Conservation (phyloP, 2,797 vertebrate genomes). For the Lutra lutra region DNA sequence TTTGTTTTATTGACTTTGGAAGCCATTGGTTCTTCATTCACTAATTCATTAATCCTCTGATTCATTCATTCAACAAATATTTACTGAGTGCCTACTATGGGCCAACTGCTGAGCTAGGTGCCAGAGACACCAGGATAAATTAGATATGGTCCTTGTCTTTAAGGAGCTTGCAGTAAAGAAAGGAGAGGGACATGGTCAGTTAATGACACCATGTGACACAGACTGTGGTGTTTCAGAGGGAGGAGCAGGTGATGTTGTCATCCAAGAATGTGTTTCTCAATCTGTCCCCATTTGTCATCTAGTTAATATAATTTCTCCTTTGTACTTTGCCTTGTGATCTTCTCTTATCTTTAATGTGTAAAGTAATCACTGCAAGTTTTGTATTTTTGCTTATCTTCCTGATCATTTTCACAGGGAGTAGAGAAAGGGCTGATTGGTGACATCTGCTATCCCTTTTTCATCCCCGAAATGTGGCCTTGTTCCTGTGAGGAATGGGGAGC, state of each 20-base stretch:
- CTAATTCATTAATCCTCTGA: slow-evolving; percentile 20
- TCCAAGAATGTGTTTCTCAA: slow-evolving; percentile 34
- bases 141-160: not conserved
- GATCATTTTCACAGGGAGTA: not conserved
- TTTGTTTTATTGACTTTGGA: not conserved
- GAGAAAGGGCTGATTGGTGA: not conserved
- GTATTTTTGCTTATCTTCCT: not conserved
- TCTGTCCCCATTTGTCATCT: not conserved
- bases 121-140: not conserved
- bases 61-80: slow-evolving; percentile 26
- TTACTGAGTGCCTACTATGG: not conserved
- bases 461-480: not conserved
- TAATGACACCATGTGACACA: not conserved
- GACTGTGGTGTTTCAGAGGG: not conserved
- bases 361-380: not conserved
- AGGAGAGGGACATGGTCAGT: not conserved
- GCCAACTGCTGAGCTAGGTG: not conserved
- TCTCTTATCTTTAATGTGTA: slow-evolving; percentile 39
- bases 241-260: not conserved
- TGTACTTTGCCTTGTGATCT: not conserved
- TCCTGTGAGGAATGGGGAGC: not conserved
- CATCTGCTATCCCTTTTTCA: not conserved
- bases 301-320: not conserved
- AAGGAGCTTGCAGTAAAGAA: not conserved
- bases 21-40: not conserved